These are phyloP conservation scores for Dromococcyx pavoninus DNA, from an alignment of 2,797 vertebrate species.

Conservation along the genomic window DNA sequence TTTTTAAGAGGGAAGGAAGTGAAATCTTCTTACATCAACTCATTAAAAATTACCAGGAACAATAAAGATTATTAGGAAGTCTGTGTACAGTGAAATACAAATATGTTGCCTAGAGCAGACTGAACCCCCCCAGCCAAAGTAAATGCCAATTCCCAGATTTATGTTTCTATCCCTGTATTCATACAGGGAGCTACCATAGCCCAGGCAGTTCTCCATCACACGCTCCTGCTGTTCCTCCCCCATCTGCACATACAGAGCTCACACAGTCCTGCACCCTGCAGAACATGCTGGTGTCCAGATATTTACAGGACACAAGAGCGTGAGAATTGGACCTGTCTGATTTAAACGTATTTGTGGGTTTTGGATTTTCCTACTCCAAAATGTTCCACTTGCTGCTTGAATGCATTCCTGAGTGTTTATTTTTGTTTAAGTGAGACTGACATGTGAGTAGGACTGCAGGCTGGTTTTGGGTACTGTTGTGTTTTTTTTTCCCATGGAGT, in stretches of 20 bases:
- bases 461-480: background rate
- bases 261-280: background rate
- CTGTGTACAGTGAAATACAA: background rate
- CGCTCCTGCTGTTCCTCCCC: background rate
- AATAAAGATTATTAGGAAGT: background rate
- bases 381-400: background rate
- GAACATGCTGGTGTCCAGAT: background rate
- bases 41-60: constrained; percentile 11
- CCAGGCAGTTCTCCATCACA: background rate
- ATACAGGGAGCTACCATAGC: background rate
- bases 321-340: background rate
- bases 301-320: background rate
- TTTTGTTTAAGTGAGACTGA: background rate
- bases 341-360: rapidly evolving
- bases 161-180: background rate
- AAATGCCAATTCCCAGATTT: background rate
- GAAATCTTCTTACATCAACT: background rate
- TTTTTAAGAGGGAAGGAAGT: background rate
- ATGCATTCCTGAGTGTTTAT: rapidly evolving
- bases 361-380: background rate
- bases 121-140: background rate
- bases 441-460: background rate
- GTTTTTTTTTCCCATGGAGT: background rate
- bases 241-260: background rate
- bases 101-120: background rate